phyloP scores from a whole-genome alignment of 2,797 vertebrate species.

The Sebastes taczanowskii region DNA sequence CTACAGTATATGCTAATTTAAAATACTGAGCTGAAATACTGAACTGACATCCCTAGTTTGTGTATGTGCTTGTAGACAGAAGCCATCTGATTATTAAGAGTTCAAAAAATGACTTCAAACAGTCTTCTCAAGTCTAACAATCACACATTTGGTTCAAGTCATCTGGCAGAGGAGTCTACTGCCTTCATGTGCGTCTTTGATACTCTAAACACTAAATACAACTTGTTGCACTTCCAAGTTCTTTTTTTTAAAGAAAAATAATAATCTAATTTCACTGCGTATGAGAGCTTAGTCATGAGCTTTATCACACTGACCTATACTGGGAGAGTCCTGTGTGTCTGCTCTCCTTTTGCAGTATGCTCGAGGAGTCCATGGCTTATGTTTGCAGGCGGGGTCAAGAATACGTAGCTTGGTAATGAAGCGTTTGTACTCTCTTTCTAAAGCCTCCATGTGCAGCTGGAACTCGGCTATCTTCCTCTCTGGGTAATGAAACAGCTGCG shows the following conservation, averaged over 20 bases:
- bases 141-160: background rate
- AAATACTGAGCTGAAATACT: too few species aligned
- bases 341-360: conserved; percentile 80
- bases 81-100: background rate
- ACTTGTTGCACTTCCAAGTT: background rate
- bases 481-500: conserved; percentile 85
- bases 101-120: background rate
- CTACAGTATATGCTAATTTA: too few species aligned
- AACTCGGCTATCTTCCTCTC: conserved; percentile 87
- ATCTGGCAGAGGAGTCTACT: background rate
- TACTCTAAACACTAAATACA: background rate
- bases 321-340: conserved; percentile 11
- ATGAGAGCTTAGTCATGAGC: background rate
- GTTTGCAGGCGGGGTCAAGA: conserved; percentile 82
- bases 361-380: conserved; percentile 82
- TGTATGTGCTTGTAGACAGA: too few species aligned
- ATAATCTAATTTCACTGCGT: too few species aligned
- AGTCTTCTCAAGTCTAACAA: background rate
- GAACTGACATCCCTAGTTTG: too few species aligned
- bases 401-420: conserved; percentile 79
- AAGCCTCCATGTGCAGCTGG: conserved; percentile 76
- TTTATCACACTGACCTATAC: conserved; percentile 44
- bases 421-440: conserved; percentile 82
- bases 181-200: background rate
- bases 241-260: too few species aligned